Evolutionary conservation across 1,140 invertebrate species (phyloP).

Genomic region (Gryon sp.): DNA sequence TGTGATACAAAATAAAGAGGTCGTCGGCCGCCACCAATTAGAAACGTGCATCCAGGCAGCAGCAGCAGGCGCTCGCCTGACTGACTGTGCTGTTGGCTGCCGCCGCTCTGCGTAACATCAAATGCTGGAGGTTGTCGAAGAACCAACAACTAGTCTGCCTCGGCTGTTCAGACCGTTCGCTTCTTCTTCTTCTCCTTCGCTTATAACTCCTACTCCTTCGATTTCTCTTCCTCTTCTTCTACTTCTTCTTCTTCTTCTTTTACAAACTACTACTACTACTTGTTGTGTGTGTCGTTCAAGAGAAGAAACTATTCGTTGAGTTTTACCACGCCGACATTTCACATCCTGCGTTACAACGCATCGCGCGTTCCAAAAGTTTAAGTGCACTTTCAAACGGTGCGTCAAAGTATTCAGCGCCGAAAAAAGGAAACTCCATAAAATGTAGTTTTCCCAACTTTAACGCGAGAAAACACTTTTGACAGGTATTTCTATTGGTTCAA

Average conservation of each 20-base stretch:
- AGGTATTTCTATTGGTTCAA: neutral
- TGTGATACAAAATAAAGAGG: slow-evolving; percentile 58
- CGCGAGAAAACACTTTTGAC: too few species aligned
- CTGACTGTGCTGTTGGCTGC: too few species aligned
- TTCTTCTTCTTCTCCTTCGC: neutral
- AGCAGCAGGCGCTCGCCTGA: slow-evolving; percentile 33
- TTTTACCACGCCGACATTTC: too few species aligned
- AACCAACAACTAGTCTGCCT: slow-evolving; percentile 31
- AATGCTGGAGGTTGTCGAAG: slow-evolving; percentile 21
- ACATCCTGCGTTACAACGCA: too few species aligned
- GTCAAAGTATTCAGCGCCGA: too few species aligned
- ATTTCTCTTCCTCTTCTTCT: neutral
- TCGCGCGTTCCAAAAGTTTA: neutral
- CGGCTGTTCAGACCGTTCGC: slow-evolving; percentile 19
- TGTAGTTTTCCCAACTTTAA: too few species aligned
- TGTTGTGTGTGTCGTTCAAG: too few species aligned
- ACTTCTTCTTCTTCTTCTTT: too few species aligned
- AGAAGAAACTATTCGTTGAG: too few species aligned
- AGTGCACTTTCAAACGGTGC: neutral
- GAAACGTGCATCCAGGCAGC: slow-evolving; percentile 55
- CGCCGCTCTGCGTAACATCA: slow-evolving; percentile 47
- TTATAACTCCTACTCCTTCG: neutral
- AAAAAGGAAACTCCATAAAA: too few species aligned
- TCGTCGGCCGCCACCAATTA: slow-evolving; percentile 59
- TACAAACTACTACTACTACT: too few species aligned